Evolutionary conservation across 2,888 invertebrate species (phyloP).

Genomic region (Mythimna impura): DNA sequence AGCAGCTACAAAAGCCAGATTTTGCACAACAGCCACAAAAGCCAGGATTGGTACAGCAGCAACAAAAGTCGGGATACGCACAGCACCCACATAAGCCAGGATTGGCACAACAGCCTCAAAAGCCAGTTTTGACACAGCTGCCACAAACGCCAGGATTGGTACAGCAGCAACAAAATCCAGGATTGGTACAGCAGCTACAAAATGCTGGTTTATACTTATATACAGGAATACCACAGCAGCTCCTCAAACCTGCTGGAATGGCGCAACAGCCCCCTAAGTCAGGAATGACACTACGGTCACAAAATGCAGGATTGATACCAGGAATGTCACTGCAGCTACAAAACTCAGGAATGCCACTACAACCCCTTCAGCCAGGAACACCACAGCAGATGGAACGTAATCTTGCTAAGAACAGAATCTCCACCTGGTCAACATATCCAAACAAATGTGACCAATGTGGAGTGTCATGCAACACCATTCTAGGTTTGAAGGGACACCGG

Average conservation of each 20-base stretch:
- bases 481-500: not conserved
- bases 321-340: not conserved
- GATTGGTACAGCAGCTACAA: no score
- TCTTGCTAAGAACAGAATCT: not conserved
- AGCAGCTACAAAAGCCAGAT: no score
- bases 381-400: not conserved
- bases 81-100: no score
- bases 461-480: not conserved
- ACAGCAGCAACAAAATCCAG: no score
- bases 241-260: not conserved
- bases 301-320: not conserved
- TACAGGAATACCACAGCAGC: no score
- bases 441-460: not conserved
- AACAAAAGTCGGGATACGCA: no score
- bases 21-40: no score
- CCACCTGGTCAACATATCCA: not conserved
- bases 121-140: no score
- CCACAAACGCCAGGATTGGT: no score
- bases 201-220: no score
- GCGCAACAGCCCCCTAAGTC: not conserved
- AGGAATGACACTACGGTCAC: not conserved
- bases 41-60: no score
- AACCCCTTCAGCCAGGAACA: not conserved
- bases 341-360: not conserved
- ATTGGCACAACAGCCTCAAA: no score